Conservation (phyloP, 2,888 invertebrate genomes). For the Pecten maximus region DNA sequence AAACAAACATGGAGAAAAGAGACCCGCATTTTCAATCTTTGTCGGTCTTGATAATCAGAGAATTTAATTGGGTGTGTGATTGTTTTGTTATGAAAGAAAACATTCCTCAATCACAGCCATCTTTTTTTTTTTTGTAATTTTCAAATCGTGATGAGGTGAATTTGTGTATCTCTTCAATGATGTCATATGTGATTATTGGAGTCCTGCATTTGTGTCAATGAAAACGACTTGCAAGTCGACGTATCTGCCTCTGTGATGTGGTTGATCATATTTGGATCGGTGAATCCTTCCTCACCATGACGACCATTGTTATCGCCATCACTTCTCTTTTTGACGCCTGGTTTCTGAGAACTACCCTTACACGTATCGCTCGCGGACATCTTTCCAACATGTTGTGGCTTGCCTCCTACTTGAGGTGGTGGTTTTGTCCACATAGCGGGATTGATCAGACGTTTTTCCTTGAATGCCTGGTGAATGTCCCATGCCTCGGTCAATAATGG, state of each 20-base stretch:
- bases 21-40: no score
- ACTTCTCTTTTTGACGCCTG: background rate
- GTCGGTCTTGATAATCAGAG: no score
- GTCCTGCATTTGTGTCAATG: background rate
- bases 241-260: background rate
- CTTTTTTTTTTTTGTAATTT: no score
- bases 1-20: no score
- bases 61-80: no score
- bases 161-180: no score
- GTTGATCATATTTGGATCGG: background rate
- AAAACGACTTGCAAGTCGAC: background rate
- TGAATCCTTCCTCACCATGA: background rate
- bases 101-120: no score
- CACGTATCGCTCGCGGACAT: background rate
- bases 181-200: background rate
- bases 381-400: background rate
- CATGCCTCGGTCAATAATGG: constrained; percentile 74
- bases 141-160: no score
- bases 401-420: background rate
- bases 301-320: background rate
- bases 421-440: background rate
- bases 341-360: background rate
- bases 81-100: no score
- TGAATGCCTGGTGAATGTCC: constrained; percentile 63
- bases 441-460: constrained; percentile 27